Evolutionary conservation across 2,797 vertebrate genomes (phyloP), one percentile per base, ranked within the genome.

Genomic region (Lepidocolaptes lacrymiger): DNA sequence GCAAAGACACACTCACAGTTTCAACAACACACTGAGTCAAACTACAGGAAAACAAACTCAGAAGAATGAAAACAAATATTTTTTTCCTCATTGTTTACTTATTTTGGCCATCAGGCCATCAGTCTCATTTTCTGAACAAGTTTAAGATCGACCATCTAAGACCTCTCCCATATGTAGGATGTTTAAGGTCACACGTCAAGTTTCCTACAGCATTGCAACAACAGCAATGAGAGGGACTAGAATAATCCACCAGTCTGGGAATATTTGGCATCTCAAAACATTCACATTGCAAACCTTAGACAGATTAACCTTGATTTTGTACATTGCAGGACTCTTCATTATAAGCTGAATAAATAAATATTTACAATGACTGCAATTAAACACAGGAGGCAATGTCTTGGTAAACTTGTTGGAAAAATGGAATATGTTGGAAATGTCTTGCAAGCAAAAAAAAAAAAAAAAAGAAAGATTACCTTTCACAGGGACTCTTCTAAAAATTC

Each of bases 91-190:
- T 8, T 66, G 7, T 62, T 91, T 59, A 52, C 27, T 92, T 81
- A 41, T 89, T 68, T 89, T 9, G 7, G 34, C 44, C 34, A 69
- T 58, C n/a, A 30, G 7, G 34, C 44, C n/a, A 69, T 59, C n/a
- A 30, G 15, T 27, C 46, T 81, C 5, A 23, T 84, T 86, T 92
- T 84, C 62, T 49, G 39, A 73, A 78, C 21, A 88, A 83, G 18
- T 26, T 80, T 0, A 0, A 32, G 26, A 59, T 0, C 0, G 0
- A n/a, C 20, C 19, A 3, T 52, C 15, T 58, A 66, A 82, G 74
- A 91, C 26, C 37, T 69, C 30, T 82, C 68, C 17, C 67, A 69
- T 46, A 80, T 10, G 19, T 10, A 68, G n/a, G 54, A 59, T 72
- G 27, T 44, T 77, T 73, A 43, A 41, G 9, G 15, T 43, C 78